These are phyloP conservation scores for Megathymus violae DNA, from an alignment of 1,140 invertebrate genomes.

Conservation along the genomic window DNA sequence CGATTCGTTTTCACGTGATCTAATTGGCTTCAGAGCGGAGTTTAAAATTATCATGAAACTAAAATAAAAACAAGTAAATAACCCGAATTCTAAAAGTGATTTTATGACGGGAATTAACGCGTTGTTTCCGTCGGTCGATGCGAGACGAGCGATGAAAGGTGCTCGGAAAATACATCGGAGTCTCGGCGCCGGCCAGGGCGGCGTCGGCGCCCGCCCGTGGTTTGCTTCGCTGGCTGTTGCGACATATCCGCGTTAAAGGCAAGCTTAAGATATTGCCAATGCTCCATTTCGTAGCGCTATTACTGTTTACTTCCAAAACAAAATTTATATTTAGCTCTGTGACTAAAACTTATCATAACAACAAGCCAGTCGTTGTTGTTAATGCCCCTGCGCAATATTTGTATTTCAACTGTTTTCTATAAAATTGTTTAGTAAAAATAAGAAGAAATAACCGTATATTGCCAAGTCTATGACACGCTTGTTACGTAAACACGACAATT, in stretches of 20 bases:
- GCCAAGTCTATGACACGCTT: too few relatives aligned
- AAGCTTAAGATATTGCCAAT: conserved; percentile 19
- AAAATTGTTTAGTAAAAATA: too few relatives aligned
- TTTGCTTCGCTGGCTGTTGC: conserved; percentile 45
- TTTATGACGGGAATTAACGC: conserved; percentile 84
- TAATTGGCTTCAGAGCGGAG: conserved; percentile 75
- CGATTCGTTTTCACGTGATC: conserved; percentile 74
- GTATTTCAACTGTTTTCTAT: too few relatives aligned
- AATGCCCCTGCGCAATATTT: too few relatives aligned
- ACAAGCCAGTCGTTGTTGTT: too few relatives aligned
- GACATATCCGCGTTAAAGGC: conserved; percentile 50
- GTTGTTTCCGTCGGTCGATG: conserved; percentile 82
- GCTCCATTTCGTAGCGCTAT: conserved; percentile 27
- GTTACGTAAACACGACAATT: too few relatives aligned
- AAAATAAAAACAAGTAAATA: conserved; percentile 84
- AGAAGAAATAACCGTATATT: too few relatives aligned
- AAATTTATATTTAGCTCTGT: too few relatives aligned
- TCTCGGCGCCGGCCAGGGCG: conserved; percentile 53
- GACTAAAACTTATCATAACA: too few relatives aligned
- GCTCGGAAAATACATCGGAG: conserved; percentile 76
- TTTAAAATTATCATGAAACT: conserved; percentile 82
- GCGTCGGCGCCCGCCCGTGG: conserved; percentile 40
- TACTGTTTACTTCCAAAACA: conserved; percentile 24
- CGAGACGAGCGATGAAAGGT: conserved; percentile 80
- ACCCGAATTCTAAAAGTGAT: conserved; percentile 83